Conservation (phyloP, 2,888 invertebrate species). For the Electrophaes corylata region DNA sequence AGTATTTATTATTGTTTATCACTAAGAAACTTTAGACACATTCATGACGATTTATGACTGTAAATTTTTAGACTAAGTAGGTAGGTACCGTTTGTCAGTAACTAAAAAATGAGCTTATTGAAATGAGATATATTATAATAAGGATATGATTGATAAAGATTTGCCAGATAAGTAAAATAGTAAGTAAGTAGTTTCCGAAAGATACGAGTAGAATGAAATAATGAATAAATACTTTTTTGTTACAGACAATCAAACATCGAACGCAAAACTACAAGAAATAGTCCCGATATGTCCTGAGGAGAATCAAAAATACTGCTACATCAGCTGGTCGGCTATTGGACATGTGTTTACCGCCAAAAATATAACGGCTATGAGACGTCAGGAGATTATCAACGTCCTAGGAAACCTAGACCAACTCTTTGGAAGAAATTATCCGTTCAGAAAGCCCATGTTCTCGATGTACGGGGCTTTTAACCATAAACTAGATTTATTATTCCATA, state of each 20-base stretch:
- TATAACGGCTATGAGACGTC: constrained; percentile 79
- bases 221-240: constrained; percentile 32
- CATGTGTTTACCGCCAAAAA: constrained; percentile 86
- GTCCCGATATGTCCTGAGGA: constrained; percentile 85
- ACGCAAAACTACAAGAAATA: constrained; percentile 72
- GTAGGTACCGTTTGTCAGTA: too few species aligned
- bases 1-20: too few species aligned
- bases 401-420: constrained; percentile 88
- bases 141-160: too few species aligned
- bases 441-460: constrained; percentile 87
- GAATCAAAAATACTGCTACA: constrained; percentile 80
- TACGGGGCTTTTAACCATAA: constrained; percentile 88
- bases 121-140: too few species aligned
- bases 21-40: too few species aligned
- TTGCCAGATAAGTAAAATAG: too few species aligned
- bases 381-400: constrained; percentile 89
- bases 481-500: constrained; percentile 87
- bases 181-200: too few species aligned
- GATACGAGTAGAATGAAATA: too few species aligned
- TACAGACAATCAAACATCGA: constrained; percentile 32
- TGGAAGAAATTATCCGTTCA: constrained; percentile 83
- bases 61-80: too few species aligned
- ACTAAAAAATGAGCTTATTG: too few species aligned
- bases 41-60: too few species aligned
- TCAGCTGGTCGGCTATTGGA: constrained; percentile 88